phyloP scores from a whole-genome alignment of 2,888 invertebrate genomes.

The Mythimna ferrago region DNA sequence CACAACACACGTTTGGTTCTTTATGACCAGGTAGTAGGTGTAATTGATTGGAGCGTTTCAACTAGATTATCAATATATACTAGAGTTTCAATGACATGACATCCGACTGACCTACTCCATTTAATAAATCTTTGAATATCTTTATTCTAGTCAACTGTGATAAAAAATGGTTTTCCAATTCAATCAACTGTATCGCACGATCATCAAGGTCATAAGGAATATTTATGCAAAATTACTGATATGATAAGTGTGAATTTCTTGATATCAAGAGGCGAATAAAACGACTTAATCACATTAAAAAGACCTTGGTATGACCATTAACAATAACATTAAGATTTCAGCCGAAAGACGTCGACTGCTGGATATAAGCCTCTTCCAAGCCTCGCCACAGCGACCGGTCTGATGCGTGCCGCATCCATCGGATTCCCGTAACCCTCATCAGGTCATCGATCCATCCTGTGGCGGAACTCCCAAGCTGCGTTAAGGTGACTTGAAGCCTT shows the following conservation, averaged over 20 bases:
- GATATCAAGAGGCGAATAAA: background rate
- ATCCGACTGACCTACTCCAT: conserved; percentile 43
- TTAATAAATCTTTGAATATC: conserved; percentile 40
- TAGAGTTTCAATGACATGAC: conserved; percentile 46
- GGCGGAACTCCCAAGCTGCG: no score
- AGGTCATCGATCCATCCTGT: no score
- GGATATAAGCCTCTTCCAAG: no score
- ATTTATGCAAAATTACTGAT: conserved; percentile 10
- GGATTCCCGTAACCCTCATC: no score
- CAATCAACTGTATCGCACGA: background rate
- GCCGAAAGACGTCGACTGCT: no score
- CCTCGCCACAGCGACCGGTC: no score
- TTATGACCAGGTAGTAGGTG: conserved; percentile 4
- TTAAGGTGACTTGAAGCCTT: no score
- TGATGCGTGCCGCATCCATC: no score
- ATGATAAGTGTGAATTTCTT: background rate
- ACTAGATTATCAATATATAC: conserved; percentile 29
- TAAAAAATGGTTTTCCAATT: conserved; percentile 8
- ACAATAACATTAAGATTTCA: background rate
- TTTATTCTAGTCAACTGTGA: conserved; percentile 30
- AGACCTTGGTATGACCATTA: background rate
- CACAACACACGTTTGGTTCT: background rate
- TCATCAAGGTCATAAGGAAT: conserved; percentile 18
- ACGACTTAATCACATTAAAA: background rate
- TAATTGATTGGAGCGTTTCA: conserved; percentile 37